Evolutionary conservation across 2,797 vertebrate species (phyloP).

Genomic region (Lacerta viridis): DNA sequence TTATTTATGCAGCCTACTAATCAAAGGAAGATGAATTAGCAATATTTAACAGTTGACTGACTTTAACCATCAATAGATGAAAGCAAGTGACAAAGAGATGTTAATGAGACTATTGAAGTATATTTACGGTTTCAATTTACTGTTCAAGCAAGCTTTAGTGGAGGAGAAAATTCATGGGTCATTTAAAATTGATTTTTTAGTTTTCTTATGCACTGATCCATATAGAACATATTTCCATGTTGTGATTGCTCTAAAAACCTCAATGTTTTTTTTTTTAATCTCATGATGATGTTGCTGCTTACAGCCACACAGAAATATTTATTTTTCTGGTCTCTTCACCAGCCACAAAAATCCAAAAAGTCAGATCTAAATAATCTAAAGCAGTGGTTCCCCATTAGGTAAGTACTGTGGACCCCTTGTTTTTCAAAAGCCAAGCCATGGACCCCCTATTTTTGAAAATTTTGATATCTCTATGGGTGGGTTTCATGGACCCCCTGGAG

Average conservation of each 20-base stretch:
- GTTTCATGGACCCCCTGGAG: no score
- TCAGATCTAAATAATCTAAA: no score
- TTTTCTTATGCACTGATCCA: conserved; percentile 29
- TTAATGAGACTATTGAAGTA: conserved; percentile 16
- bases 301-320: conserved; percentile 7
- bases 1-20: conserved; percentile 22
- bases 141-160: conserved; percentile 20
- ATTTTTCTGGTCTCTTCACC: background rate
- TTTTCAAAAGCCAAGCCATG: no score
- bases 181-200: conserved; percentile 41
- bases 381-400: no score
- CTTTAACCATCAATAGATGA: conserved; percentile 30
- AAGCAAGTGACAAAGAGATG: conserved; percentile 27
- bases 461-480: no score
- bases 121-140: conserved; percentile 40
- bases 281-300: background rate
- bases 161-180: conserved; percentile 30
- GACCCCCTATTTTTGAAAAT: no score
- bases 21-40: conserved; percentile 39
- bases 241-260: conserved; percentile 27
- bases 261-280: background rate
- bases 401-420: no score
- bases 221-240: conserved; percentile 24
- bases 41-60: conserved; percentile 35
- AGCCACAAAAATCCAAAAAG: background rate